Base-by-base conservation (phyloP, 2,113 vertebrate species). In the Variabilichromis moorii region DNA sequence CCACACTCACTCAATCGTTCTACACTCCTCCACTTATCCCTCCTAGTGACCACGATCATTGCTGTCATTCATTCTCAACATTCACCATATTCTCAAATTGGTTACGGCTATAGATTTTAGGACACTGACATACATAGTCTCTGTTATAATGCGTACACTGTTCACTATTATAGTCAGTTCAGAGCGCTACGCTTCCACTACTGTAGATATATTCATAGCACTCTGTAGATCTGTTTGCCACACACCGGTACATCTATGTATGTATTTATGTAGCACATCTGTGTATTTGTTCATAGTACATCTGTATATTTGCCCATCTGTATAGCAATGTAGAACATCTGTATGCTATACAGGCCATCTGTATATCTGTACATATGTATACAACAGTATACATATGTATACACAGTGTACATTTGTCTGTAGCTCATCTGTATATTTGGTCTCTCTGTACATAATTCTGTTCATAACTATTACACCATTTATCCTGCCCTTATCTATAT, bases 61-160 rank as follows among this genome's bases (percentile, higher is more conserved):
- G 28, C 59, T 63, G 59, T 63, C 16, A 63, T 63, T 63, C 59
- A 2, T 63, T 63, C 59, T 63, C 59, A 63, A 2, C 0, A 33
- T 63, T 33, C 59, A 33, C 59, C 16, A 33, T 63, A 19, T 63
- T 33, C 59, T 33, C 59, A 63, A 9, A 19, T 33, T 63, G 59
- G 28, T 63, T 63, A 33, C 3, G 9, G 0, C 16, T 63, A 63
- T 19, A 7, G 59, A 63, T 35, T 63, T 63, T 63, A 63, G 31
- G 59, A 63, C 16, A 35, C 9, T 63, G 59, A 11, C 59, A 63
- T 19, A n/a, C 17, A 35, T 63, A 7, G 9, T 35, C 59, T 63
- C 2, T 2, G 31, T 63, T 63, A 1, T 63, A 61, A 61, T 33
- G 57, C 16, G 3, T 33, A 61, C 16, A 0, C 57, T 61, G 57